Evolutionary conservation across 2,113 vertebrate species (phyloP).

Genomic region (Eclectus roratus): DNA sequence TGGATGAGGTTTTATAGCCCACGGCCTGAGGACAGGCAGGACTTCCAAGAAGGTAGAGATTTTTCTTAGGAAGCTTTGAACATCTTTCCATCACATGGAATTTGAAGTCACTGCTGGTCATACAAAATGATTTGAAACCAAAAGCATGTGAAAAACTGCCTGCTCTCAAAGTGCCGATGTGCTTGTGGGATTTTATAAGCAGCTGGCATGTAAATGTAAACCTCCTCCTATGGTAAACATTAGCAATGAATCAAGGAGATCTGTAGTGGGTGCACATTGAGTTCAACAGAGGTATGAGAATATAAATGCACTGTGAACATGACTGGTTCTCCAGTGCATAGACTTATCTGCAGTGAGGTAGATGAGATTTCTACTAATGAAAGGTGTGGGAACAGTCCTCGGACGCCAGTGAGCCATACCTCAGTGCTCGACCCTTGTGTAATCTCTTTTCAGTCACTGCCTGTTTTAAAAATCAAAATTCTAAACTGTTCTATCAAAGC

Average conservation of each 20-base stretch:
- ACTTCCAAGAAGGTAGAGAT: background rate
- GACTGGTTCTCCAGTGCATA: background rate
- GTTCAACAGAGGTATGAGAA: background rate
- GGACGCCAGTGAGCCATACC: background rate
- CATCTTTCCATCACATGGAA: background rate
- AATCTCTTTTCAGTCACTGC: background rate
- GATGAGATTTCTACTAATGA: background rate
- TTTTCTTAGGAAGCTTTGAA: background rate
- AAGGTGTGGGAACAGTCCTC: background rate
- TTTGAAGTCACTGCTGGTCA: background rate
- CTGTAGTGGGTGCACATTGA: background rate
- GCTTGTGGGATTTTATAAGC: background rate
- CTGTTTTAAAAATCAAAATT: background rate
- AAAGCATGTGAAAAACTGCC: background rate
- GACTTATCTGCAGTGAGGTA: background rate
- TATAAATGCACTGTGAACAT: background rate
- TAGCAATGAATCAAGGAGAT: background rate
- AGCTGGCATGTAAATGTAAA: background rate
- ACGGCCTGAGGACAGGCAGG: background rate
- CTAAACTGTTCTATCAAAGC: background rate
- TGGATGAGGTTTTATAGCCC: background rate
- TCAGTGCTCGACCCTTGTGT: background rate
- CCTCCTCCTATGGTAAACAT: background rate
- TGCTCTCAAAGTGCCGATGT: background rate
- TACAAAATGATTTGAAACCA: background rate